Base-by-base conservation (phyloP, 1,140 invertebrate species). In the Spodoptera frugiperda region DNA sequence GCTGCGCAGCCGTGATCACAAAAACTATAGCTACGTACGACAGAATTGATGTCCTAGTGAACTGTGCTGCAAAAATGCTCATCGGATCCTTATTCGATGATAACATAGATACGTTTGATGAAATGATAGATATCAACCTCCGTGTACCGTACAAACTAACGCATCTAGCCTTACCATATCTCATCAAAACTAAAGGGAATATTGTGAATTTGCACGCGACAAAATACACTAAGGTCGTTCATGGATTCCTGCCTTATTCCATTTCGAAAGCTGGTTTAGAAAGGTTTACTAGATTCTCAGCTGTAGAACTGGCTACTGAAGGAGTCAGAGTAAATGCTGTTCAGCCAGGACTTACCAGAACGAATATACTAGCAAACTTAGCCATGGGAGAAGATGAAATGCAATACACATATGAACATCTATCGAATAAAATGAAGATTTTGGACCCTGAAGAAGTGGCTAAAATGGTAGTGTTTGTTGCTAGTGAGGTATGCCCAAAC, bases 391-490 rank as follows among this genome's bases (percentile, higher is more conserved):
- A 96, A 68, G 95, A 97, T 30, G 79, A 81, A 91, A 95, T 49
- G 17, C 53, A 76, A 6, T 54, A 59, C 0, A 25, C 93, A 15
- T 96, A 97, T 89, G 93, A 95, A 33, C 97, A 96, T 1, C 97
- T 98, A 94, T 96, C 97, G 8, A 86, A 98, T 10, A 54, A 97
- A 30, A 57, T 80, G 70, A 94, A 97, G 72, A 94, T 96, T 3
- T 97, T 97, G 17, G 78, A 83, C 39, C 84, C 84, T 0, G 94
- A 95, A 19, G 98, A 98, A 95, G 96, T 98, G 1, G 97, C 98
- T 1, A 95, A 95, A 73, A 94, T 96, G 11, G 97, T 98, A 78
- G 95, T 96, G 25, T 98, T 97, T 88, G 92, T 98, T 19, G 97
- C 98, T 0, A 97, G 97, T 49, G 96, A 97, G 79, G 93, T 95